Evolutionary conservation across 2,888 invertebrate genomes (phyloP).

Genomic region (Sinotaia quadrata): DNA sequence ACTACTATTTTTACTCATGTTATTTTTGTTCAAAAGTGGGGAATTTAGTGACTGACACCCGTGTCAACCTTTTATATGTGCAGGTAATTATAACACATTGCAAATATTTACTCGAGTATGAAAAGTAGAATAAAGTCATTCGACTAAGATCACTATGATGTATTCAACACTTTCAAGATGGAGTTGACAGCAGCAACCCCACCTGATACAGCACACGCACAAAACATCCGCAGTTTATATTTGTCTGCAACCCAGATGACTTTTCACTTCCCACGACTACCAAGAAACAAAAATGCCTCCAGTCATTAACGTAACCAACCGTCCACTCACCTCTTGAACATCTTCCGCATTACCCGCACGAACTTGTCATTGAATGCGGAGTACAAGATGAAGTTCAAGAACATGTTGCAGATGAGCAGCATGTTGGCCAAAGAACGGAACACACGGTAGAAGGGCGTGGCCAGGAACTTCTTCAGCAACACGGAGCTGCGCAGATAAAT

Average conservation of each 20-base stretch:
- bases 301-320: not conserved
- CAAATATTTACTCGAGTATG: no score
- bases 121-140: no score
- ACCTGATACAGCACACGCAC: not conserved
- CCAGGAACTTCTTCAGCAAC: slow-evolving; percentile 43
- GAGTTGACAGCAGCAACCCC: no score
- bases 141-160: no score
- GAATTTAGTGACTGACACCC: no score
- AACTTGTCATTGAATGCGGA: slow-evolving; percentile 65
- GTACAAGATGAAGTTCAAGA: slow-evolving; percentile 67
- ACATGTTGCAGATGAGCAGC: slow-evolving; percentile 60
- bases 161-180: no score
- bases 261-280: not conserved
- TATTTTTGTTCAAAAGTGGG: no score
- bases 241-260: no score
- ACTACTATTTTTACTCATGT: no score
- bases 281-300: not conserved
- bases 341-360: slow-evolving; percentile 52
- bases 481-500: not conserved
- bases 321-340: slow-evolving; percentile 46
- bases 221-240: not conserved
- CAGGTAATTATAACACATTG: no score
- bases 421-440: slow-evolving; percentile 58
- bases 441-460: slow-evolving; percentile 48
- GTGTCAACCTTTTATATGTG: no score